Evolutionary conservation across 2,113 vertebrate species (phyloP), one percentile per base, ranked within the genome.

Genomic region (Trematomus loennbergii): DNA sequence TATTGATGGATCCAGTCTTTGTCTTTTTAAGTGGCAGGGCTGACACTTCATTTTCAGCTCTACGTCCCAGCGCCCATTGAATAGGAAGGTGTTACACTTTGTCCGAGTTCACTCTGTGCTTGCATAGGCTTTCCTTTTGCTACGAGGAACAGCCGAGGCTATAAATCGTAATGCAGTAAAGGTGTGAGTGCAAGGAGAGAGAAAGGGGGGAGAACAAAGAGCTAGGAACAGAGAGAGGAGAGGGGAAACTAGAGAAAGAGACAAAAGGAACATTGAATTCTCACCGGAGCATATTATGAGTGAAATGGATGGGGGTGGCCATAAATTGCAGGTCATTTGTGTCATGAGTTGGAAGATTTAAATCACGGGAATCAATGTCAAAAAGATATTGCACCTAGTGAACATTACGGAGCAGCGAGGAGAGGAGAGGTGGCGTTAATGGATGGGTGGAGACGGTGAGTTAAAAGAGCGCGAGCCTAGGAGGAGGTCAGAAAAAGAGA

Each of bases 281-380:
- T 90, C 90, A 89, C 81, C 48, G 52, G 72, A 92, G 88, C 91
- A 88, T 88, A 91, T 93, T 88, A 93, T 83, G 89, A 87, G 81
- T 45, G 54, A 88, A 89, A 88, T 81, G 71, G 63, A 89, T 69
- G 66, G 72, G 74, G 68, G 82, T 50, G 72, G 83, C 66, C 68
- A 78, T 91, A 93, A 90, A 93, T 92, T 89, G 89, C 87, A 66
- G 53, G 87, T 93, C 75, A 94, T 94, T 91, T 89, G 79, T 90
- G 90, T 90, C 91, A 84, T 12, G 84, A 87, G 64, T 72, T 72
- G 68, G 65, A 87, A 77, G 82, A 88, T 87, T 91, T 93, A 90
- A 92, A 84, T 92, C 89, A 84, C 86, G 22, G 57, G 83, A 90
- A 90, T 92, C 91, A 85, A 88, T 90, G 88, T 90, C 88, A 85